These are phyloP conservation scores for Salmo trutta DNA, from an alignment of 2,797 vertebrate species.

Conservation along the genomic window DNA sequence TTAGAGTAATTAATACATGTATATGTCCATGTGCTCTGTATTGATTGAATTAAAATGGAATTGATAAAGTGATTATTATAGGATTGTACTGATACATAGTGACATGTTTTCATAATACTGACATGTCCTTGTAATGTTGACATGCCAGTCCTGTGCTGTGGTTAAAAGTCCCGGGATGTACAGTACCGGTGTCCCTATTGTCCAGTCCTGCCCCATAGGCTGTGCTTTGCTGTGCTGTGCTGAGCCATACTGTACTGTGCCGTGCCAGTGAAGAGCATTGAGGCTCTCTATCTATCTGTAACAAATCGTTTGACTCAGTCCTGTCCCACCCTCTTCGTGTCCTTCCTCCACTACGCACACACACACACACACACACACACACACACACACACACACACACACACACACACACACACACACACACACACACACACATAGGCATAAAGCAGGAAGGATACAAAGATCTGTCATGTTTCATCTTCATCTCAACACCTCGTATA, in stretches of 20 bases:
- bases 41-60: not conserved
- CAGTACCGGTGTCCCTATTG: slow-evolving; percentile 3
- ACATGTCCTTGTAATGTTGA: not conserved
- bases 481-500: slow-evolving; percentile 65
- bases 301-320: slow-evolving; percentile 10
- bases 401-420: slow-evolving; percentile 19
- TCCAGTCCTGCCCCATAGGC: not conserved
- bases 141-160: not conserved
- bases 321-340: slow-evolving; percentile 17
- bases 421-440: not conserved
- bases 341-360: slow-evolving; percentile 11
- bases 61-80: not conserved
- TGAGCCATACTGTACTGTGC: slow-evolving; percentile 4
- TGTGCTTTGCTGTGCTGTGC: slow-evolving; percentile 18
- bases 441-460: slow-evolving; percentile 17
- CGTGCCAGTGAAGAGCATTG: not conserved
- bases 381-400: slow-evolving; percentile 8
- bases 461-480: slow-evolving; percentile 55
- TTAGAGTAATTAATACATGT: not conserved
- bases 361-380: not conserved
- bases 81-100: not conserved
- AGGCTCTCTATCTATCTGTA: slow-evolving; percentile 9
- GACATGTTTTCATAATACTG: slow-evolving; percentile 1
- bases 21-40: no score
- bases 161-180: not conserved